Base-by-base conservation (phyloP, 2,797 vertebrate genomes). In the Myotis planiceps region DNA sequence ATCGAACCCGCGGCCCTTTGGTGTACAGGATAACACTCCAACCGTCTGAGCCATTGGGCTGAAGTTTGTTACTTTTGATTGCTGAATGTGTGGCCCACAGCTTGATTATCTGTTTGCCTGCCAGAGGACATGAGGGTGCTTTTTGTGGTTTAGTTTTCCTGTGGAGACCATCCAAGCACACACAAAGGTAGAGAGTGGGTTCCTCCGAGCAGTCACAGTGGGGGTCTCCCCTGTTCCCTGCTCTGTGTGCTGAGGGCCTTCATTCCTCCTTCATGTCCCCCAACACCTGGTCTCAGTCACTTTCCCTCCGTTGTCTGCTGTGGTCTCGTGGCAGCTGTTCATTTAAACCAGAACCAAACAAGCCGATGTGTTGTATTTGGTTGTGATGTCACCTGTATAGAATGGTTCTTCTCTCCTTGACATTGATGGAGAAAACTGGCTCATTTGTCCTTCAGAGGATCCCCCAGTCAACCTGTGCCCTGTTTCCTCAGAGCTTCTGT, bases 271-370 rank as follows among this genome's bases (percentile, higher is more conserved):
- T 29, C 74, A 6, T 7, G 0, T 2, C 2, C 10, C 37, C 42
- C 37, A 9, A 0, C 0, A 0, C 29, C 53, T 65, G 47, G 13
- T 42, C 27, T 16, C 1, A 16, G 47, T 49, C 51, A 6, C 29
- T 49, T 16, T 14, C 15, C 34, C 45, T 37, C 1, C 21, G 6
- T 55, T 49, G 47, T 42, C 39, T 12, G 0, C 37, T 3, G 2
- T 37, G 53, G 6, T 12, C n/a, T 47, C 42, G 23, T 45, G 27
- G 42, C 80, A 47, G 37, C 74, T 72, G 27, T 80, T 74, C 15
- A 37, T 66, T 69, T 32, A 66, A 27, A 49, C 45, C 42, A 58
- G 55, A 82, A 65, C 39, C 0, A 0, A 60, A 51, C 12, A 66
- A 75, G 32, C 14, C 10, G 18, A 3, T 2, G 2, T 60, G 23